Conservation (phyloP, 1,140 invertebrate genomes). For the Drosophila ironensis region DNA sequence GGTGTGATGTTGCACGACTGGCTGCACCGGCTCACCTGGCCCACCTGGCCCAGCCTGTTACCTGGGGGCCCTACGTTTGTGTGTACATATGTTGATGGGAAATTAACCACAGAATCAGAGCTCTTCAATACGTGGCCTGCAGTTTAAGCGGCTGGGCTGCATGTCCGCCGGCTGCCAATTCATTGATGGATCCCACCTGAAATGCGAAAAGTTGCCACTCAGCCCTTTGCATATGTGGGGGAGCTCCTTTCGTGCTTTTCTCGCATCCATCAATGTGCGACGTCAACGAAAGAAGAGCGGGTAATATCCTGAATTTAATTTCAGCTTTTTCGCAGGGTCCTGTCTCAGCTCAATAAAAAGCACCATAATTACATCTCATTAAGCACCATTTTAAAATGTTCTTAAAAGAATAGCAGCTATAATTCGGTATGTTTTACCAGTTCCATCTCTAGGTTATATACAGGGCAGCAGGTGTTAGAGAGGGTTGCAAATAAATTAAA, state of each 20-base stretch:
- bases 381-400: neutral
- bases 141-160: constrained; percentile 15
- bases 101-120: constrained; percentile 38
- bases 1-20: constrained; percentile 2
- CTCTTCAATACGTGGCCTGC: constrained; percentile 23
- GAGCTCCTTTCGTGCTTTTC: neutral
- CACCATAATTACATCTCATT: neutral
- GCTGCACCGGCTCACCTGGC: neutral
- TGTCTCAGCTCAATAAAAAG: neutral
- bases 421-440: no score
- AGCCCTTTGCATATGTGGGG: neutral
- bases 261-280: neutral
- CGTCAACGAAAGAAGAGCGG: neutral
- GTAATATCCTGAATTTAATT: neutral
- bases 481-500: no score
- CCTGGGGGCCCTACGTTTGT: neutral
- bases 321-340: neutral
- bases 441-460: no score
- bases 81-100: constrained; percentile 9
- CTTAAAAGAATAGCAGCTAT: neutral
- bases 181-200: neutral
- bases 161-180: neutral
- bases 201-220: constrained; percentile 2
- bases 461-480: no score
- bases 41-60: constrained; percentile 7